Evolutionary conservation across 2,888 invertebrate species (phyloP), one percentile per base, ranked within the genome.

Genomic region (Synanthedon andrenaeformis): DNA sequence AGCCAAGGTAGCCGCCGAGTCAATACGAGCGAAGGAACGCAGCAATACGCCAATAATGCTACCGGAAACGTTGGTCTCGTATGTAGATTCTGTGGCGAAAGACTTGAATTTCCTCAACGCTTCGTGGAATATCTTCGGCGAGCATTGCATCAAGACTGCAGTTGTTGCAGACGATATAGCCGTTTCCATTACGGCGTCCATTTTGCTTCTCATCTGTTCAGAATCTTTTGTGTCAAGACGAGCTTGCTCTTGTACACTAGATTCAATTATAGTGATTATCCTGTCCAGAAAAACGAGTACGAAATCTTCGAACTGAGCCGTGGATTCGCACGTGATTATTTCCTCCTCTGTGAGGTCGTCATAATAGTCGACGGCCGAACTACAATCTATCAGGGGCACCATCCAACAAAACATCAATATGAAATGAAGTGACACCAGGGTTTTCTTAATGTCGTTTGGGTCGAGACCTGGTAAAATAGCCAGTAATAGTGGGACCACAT

Each of bases 261-360:
- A 92, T 62, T 94, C 93, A 45, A 94, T 91, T 57, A 94, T 89
- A 1, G 85, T 74, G 66, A 93, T 93, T 57, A 93, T 85, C 67
- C 93, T 91, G 66, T 96, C 96, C 62, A 97, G 81, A 68, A 96
- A 94, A 67, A 96, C 93, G 2, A 96, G 78, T 1, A 97, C 91
- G 69, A 97, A 97, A 71, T 96, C 96, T 79, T 97, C 96, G 63
- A 97, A 92, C 62, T 93, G 92, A 1, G 95, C 94, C 0, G 96
- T 95, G 1, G 93, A 92, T 60, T 93, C 92, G 74, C 96, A 96
- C 3, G 92, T 88, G 19, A 90, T 72, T 17, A 90, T 83, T 67
- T 97, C 96, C 56, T 93, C 92, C 67, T 95, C 94, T 0, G 93
- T 93, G 57, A 96, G 83, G 69, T 93, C 91, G 0, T 88, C 75